These are phyloP conservation scores for Psylliodes chrysocephalus DNA, from an alignment of 2,888 invertebrate species.

Conservation along the genomic window DNA sequence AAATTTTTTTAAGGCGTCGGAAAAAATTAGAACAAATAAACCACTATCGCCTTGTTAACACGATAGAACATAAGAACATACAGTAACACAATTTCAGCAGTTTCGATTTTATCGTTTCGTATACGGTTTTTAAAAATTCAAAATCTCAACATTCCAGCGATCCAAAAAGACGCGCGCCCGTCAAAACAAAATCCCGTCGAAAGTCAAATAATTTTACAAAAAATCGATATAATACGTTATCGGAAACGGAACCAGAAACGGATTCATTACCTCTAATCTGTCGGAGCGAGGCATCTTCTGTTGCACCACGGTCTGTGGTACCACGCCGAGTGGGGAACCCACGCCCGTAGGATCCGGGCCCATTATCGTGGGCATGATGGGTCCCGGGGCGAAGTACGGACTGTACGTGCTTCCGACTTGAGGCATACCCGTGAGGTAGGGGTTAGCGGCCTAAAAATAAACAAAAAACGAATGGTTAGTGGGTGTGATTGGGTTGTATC, in stretches of 20 bases:
- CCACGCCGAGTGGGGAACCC: conserved; percentile 84
- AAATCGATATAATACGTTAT: conserved; percentile 34
- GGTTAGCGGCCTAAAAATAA: conserved; percentile 82
- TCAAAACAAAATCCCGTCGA: background rate
- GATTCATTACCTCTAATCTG: conserved; percentile 88
- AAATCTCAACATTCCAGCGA: background rate
- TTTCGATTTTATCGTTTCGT: background rate
- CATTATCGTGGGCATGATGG: conserved; percentile 90
- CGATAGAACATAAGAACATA: too few species aligned
- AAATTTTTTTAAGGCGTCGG: too few species aligned
- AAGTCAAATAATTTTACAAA: conserved; percentile 7
- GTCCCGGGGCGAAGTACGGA: conserved; percentile 89
- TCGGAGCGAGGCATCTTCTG: conserved; percentile 96
- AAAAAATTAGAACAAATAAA: too few species aligned
- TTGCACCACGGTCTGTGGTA: conserved; percentile 88
- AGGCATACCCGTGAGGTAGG: conserved; percentile 91
- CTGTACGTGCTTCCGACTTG: conserved; percentile 90
- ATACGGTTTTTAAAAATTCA: background rate
- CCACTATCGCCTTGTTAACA: too few species aligned
- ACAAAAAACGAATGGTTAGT: conserved; percentile 32
- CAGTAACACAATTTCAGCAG: too few species aligned
- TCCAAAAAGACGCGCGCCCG: background rate
- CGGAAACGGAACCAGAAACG: conserved; percentile 34
- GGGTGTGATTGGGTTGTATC: background rate
- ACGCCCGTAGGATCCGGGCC: conserved; percentile 86